phyloP scores from a whole-genome alignment of 1,140 invertebrate species.

The Zaprionus taronus region DNA sequence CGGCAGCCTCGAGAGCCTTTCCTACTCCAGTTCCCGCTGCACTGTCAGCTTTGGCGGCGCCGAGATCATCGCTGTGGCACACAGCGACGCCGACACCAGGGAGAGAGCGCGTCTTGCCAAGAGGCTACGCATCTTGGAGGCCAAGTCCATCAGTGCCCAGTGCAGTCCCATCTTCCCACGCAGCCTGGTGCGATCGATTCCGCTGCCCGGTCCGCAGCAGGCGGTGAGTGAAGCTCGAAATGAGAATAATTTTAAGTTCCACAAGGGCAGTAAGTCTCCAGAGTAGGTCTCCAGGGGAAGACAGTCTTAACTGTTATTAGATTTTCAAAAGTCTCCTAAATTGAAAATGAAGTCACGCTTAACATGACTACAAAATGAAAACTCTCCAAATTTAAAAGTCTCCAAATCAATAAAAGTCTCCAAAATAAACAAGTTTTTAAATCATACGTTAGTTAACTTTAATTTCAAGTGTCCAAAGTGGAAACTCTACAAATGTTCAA shows the following conservation, averaged over 20 bases:
- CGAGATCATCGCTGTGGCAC: constrained; percentile 58
- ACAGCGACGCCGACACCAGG: constrained; percentile 56
- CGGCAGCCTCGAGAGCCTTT: constrained; percentile 79
- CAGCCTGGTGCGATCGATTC: constrained; percentile 62
- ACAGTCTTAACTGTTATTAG: not conserved
- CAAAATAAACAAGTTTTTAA: too few relatives aligned
- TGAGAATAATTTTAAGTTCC: not conserved
- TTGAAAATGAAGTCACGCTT: not conserved
- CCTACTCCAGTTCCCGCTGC: constrained; percentile 77
- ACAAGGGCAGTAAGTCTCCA: not conserved
- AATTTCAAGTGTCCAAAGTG: too few relatives aligned
- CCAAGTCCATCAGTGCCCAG: constrained; percentile 82
- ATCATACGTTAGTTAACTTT: too few relatives aligned
- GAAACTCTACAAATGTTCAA: too few relatives aligned
- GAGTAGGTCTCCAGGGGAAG: not conserved
- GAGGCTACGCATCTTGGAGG: constrained; percentile 75
- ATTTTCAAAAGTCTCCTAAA: not conserved
- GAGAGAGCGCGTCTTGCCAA: constrained; percentile 66
- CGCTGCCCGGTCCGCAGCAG: constrained; percentile 63
- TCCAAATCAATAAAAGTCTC: too few relatives aligned
- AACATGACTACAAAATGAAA: not conserved
- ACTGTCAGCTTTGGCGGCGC: constrained; percentile 78
- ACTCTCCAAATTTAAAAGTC: not conserved
- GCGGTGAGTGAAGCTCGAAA: constrained; percentile 50
- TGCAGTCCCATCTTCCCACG: constrained; percentile 81